These are phyloP conservation scores for Galeopterus variegatus DNA, from an alignment of 2,113 vertebrate genomes.

Conservation along the genomic window DNA sequence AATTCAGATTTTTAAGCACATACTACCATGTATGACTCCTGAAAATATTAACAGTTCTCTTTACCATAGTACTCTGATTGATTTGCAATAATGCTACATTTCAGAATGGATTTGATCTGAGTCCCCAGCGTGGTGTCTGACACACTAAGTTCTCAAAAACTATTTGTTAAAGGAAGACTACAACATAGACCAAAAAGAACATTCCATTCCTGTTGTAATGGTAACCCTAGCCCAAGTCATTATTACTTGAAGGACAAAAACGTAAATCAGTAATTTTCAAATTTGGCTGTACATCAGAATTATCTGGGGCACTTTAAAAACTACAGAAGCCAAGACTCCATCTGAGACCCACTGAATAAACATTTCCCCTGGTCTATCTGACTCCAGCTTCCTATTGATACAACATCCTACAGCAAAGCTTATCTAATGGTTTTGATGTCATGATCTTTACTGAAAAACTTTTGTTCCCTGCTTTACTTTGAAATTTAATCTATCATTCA, in stretches of 20 bases:
- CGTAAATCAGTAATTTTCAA: background rate
- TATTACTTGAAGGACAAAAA: background rate
- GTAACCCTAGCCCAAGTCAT: background rate
- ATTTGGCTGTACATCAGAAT: background rate
- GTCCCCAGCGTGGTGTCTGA: background rate
- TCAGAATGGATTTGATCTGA: background rate
- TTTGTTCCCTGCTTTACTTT: background rate
- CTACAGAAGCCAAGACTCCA: background rate
- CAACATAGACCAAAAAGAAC: background rate
- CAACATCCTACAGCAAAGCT: background rate
- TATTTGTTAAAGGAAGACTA: background rate
- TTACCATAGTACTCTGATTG: background rate
- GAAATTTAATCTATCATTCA: background rate
- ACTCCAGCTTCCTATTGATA: background rate
- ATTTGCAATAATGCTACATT: background rate
- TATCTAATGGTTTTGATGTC: background rate
- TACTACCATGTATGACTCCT: background rate
- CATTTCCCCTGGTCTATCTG: background rate
- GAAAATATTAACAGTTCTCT: background rate
- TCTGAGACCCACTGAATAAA: background rate
- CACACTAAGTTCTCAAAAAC: background rate
- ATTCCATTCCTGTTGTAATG: background rate
- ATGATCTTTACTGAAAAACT: background rate
- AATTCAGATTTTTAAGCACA: background rate
- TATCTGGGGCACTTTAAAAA: background rate